Conservation (phyloP, 2,888 invertebrate genomes). For the Pristionchus entomophagus region DNA sequence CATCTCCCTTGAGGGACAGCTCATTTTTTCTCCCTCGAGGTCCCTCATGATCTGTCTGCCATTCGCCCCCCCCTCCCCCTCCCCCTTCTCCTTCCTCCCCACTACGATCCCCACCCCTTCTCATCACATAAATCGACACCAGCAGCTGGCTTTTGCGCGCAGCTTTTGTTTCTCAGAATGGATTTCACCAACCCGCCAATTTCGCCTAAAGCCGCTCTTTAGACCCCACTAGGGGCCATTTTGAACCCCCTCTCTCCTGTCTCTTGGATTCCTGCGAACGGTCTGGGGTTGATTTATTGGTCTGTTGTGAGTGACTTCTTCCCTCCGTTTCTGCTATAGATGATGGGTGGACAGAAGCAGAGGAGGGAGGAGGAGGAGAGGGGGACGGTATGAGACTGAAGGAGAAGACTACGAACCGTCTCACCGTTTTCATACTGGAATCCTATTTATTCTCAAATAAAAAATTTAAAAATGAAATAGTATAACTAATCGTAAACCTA, state of each 20-base stretch:
- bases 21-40: background rate
- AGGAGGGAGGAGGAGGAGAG: background rate
- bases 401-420: too few relatives aligned
- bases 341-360: background rate
- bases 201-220: background rate
- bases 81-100: background rate
- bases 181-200: background rate
- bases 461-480: too few relatives aligned
- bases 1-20: too few relatives aligned
- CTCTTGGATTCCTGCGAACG: constrained; percentile 16
- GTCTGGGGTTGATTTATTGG: constrained; percentile 29
- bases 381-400: background rate
- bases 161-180: background rate
- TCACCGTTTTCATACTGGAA: too few relatives aligned
- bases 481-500: too few relatives aligned
- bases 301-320: constrained; percentile 6
- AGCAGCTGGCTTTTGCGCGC: constrained; percentile 27
- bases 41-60: background rate
- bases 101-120: background rate
- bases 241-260: background rate
- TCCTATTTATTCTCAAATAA: too few relatives aligned
- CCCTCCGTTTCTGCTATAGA: background rate
- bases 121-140: constrained; percentile 29
- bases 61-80: constrained; percentile 11
- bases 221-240: background rate